Percentiles rank a stretch among this genome's conserved stretches.
Evolutionary conservation across 2,888 invertebrate genomes (phyloP).

Genomic region (Embidobia sp.): DNA sequence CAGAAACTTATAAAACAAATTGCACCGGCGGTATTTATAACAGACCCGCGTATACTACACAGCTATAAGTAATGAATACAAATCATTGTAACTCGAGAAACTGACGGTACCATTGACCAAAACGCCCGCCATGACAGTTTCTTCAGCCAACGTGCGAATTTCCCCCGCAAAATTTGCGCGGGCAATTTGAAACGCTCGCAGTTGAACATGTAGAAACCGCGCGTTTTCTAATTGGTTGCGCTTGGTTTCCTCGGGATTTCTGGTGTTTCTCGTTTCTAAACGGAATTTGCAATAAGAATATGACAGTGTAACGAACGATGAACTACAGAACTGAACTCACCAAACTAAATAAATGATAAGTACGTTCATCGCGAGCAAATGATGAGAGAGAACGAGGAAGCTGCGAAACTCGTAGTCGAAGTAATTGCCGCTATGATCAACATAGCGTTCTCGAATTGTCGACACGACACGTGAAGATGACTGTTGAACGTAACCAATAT

Average conservation of each 20-base stretch:
- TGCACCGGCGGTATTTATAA: too few relatives aligned
- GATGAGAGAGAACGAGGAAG: too few relatives aligned
- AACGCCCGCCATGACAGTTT: neutral
- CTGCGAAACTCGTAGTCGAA: conserved; percentile 54
- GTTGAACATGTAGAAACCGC: neutral
- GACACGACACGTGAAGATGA: conserved; percentile 44
- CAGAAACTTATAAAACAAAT: too few relatives aligned
- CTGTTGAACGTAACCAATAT: conserved; percentile 45
- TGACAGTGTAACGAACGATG: conserved; percentile 56
- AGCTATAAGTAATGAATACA: conserved; percentile 13
- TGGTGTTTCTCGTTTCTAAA: conserved; percentile 61
- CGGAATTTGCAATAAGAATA: conserved; percentile 38
- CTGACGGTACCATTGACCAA: neutral
- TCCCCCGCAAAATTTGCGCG: conserved; percentile 13
- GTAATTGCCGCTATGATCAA: conserved; percentile 51
- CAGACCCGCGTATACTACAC: neutral
- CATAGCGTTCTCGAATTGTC: conserved; percentile 57
- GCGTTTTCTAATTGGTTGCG: conserved; percentile 5
- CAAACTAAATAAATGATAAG: conserved; percentile 17
- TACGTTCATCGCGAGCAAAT: conserved; percentile 36
- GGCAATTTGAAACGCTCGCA: conserved; percentile 16
- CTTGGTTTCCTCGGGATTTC: conserved; percentile 48
- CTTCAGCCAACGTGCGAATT: conserved; percentile 12
- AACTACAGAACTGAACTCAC: conserved; percentile 52
- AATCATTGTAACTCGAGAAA: conserved; percentile 46